phyloP scores from a whole-genome alignment of 2,113 vertebrate species.

The Actinemys pallida region DNA sequence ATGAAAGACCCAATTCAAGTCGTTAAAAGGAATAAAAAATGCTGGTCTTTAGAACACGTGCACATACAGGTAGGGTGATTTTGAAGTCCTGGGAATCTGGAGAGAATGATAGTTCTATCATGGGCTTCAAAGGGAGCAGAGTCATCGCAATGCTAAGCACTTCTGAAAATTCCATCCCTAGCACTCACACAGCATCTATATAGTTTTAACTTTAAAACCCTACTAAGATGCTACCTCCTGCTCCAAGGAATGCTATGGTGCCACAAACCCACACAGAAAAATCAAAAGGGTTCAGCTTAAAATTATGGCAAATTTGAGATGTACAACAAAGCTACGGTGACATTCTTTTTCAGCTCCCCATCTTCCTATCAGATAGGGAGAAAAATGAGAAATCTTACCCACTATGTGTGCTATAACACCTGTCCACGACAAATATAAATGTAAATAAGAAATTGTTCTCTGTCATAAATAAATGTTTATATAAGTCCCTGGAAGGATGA shows the following conservation, averaged over 20 bases:
- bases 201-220: neutral
- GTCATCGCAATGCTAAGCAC: neutral
- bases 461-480: neutral
- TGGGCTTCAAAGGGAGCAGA: neutral
- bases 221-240: neutral
- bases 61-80: neutral
- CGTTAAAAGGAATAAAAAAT: neutral
- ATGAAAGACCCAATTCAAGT: neutral
- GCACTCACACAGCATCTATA: neutral
- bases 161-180: neutral
- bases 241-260: neutral
- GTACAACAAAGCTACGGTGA: neutral
- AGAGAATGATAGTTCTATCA: neutral
- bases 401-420: neutral
- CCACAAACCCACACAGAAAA: neutral
- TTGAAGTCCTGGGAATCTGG: neutral
- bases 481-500: neutral
- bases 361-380: neutral
- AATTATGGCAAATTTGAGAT: neutral
- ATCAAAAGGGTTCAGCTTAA: neutral
- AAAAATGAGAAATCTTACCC: neutral
- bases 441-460: neutral
- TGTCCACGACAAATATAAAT: neutral
- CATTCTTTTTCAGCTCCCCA: neutral
- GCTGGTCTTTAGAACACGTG: neutral